Percentiles rank a stretch among this genome's conserved stretches.
phyloP scores from a whole-genome alignment of 2,113 vertebrate genomes.

The Eidolon helvum region DNA sequence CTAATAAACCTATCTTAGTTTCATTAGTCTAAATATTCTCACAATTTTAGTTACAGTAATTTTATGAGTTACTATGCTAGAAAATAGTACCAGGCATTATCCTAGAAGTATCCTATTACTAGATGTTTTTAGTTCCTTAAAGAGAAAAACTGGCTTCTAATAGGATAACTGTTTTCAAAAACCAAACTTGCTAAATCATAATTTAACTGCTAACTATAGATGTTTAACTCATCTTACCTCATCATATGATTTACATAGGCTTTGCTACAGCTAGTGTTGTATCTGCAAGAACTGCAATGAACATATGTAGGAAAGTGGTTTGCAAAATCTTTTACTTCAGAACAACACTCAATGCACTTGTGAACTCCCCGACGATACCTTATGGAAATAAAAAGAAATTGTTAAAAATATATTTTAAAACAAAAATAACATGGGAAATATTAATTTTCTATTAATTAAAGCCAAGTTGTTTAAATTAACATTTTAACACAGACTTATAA shows the following conservation, averaged over 20 bases:
- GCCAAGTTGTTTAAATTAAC: not conserved
- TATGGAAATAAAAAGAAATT: slow-evolving; percentile 69
- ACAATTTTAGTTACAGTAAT: slow-evolving; percentile 3
- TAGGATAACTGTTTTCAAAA: slow-evolving; percentile 25
- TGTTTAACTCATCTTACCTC: slow-evolving; percentile 85
- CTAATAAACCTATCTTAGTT: slow-evolving; percentile 36
- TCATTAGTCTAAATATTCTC: slow-evolving; percentile 10
- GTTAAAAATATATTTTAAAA: slow-evolving; percentile 31
- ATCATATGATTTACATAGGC: slow-evolving; percentile 96
- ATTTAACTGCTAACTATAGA: slow-evolving; percentile 36
- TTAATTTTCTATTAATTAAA: slow-evolving; percentile 37
- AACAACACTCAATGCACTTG: slow-evolving; percentile 95
- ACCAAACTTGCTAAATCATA: slow-evolving; percentile 47
- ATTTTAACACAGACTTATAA: not conserved
- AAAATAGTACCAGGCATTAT: slow-evolving; percentile 1
- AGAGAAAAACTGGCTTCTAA: not conserved
- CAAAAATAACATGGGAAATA: not conserved
- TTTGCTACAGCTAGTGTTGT: slow-evolving; percentile 94
- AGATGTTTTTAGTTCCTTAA: not conserved
- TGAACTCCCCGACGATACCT: slow-evolving; percentile 83
- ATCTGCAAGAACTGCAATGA: slow-evolving; percentile 94
- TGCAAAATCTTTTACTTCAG: slow-evolving; percentile 89
- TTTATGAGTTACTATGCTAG: not conserved
- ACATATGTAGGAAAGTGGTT: slow-evolving; percentile 92
- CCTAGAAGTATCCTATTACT: not conserved